A percentile compares a stretch with the other conserved stretches of the same genome.
Conservation (phyloP, 2,113 vertebrate genomes). For the Apus apus region DNA sequence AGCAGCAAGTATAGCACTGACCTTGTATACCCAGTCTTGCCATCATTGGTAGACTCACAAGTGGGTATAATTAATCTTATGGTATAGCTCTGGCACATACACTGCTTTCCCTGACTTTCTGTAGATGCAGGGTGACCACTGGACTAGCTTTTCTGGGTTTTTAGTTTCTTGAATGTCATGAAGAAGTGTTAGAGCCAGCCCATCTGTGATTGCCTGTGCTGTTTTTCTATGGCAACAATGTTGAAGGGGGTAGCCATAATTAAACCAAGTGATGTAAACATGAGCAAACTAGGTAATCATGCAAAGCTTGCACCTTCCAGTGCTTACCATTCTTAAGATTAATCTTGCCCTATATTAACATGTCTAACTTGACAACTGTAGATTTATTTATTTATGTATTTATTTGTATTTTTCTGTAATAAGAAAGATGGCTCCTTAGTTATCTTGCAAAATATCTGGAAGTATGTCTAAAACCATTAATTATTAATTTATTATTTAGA, state of each 20-base stretch:
- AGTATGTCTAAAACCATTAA: background rate
- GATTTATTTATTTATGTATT: no score
- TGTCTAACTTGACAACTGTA: background rate
- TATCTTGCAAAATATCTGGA: background rate
- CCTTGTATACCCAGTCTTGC: background rate
- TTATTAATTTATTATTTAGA: background rate
- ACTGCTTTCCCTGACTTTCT: background rate
- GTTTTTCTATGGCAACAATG: background rate
- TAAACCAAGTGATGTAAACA: background rate
- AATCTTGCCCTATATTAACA: background rate
- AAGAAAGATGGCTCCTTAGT: background rate
- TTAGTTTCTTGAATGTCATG: background rate
- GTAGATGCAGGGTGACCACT: background rate
- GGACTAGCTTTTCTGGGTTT: background rate
- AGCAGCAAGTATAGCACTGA: background rate
- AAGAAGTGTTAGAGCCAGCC: background rate
- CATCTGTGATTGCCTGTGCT: rapidly evolving
- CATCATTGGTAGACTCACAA: background rate
- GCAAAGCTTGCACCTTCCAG: background rate
- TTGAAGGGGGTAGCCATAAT: background rate
- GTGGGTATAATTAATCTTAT: background rate
- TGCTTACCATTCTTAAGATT: background rate
- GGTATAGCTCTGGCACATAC: background rate
- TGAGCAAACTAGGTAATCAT: background rate
- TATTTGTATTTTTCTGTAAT: background rate